Conservation (phyloP, 2,797 vertebrate species). For the Lacerta agilis region DNA sequence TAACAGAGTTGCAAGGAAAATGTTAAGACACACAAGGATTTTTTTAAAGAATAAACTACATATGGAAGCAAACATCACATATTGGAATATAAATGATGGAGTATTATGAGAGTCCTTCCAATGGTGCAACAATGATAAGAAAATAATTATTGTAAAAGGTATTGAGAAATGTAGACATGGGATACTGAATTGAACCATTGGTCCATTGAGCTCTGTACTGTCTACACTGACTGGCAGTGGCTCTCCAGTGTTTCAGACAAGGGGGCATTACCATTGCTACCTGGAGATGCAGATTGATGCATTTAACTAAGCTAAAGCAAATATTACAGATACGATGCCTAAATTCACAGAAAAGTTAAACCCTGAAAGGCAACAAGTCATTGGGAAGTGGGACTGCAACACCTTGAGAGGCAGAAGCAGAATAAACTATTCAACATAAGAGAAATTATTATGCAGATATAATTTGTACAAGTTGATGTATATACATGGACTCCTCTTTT, state of each 20-base stretch:
- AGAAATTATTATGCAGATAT: not conserved
- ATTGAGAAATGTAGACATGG: not conserved
- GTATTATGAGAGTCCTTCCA: not conserved
- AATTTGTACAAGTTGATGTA: not conserved
- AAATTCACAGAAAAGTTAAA: too few species aligned
- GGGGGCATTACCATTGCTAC: too few species aligned
- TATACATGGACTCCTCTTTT: not conserved
- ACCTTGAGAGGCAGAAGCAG: not conserved
- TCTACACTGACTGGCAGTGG: too few species aligned
- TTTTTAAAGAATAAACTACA: not conserved
- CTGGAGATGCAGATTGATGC: not conserved
- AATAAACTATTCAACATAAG: not conserved
- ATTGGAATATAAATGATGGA: too few species aligned
- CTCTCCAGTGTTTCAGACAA: too few species aligned
- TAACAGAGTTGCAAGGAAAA: not conserved
- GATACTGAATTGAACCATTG: too few species aligned
- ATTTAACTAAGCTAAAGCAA: too few species aligned
- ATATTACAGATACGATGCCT: too few species aligned
- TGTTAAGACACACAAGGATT: not conserved
- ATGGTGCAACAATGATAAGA: not conserved
- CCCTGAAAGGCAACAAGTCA: too few species aligned
- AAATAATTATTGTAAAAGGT: not conserved
- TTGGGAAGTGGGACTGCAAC: not conserved
- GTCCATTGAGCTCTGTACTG: too few species aligned
- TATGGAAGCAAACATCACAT: not conserved